Evolutionary conservation across 2,113 vertebrate species (phyloP).

Genomic region (Penelope pileata): DNA sequence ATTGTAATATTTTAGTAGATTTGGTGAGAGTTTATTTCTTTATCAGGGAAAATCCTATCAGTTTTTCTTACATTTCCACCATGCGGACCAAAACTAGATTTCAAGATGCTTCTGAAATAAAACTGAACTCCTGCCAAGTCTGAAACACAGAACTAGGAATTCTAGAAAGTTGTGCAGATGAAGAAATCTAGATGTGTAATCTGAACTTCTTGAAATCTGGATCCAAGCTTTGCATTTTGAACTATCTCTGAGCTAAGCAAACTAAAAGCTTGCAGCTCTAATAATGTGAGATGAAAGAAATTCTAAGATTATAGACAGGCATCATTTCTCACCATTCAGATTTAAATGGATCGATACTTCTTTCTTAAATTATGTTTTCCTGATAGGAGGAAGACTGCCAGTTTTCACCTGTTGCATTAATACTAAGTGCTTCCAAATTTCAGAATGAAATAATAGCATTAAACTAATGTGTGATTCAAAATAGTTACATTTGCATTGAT

Average conservation of each 20-base stretch:
- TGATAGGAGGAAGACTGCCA: not conserved
- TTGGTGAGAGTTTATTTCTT: not conserved
- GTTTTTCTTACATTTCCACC: not conserved
- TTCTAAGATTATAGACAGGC: not conserved
- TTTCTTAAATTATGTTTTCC: conserved; percentile 34
- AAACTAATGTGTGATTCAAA: conserved; percentile 4
- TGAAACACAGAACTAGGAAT: not conserved
- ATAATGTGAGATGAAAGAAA: not conserved
- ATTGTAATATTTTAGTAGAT: not conserved
- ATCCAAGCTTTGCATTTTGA: not conserved
- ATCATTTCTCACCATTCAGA: not conserved
- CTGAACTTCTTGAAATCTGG: not conserved
- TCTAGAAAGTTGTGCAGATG: not conserved
- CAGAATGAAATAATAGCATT: conserved; percentile 32
- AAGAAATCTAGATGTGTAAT: not conserved
- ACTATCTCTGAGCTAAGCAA: not conserved
- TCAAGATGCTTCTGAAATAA: not conserved
- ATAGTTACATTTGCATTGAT: conserved; percentile 37
- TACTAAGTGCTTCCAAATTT: conserved; percentile 46
- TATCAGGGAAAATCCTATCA: not conserved
- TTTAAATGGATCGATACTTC: conserved; percentile 7
- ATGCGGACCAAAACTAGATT: not conserved
- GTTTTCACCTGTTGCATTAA: conserved; percentile 3
- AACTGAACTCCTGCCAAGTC: not conserved
- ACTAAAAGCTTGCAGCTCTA: not conserved